Evolutionary conservation across 2,113 vertebrate species (phyloP), one percentile per base, ranked within the genome.

Genomic region (Cyprinus carpio): DNA sequence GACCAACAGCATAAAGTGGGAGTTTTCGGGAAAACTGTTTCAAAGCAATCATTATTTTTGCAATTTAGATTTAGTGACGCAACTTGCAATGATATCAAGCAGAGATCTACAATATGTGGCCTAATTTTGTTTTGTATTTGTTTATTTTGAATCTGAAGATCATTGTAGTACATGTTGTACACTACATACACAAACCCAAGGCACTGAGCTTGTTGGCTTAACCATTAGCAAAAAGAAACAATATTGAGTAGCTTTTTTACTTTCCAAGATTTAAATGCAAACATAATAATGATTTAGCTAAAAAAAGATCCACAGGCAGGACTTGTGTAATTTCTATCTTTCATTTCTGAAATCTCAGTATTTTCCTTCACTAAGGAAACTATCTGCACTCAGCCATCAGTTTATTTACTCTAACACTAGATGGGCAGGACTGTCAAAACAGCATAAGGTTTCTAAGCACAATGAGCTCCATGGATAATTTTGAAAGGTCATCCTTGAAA

Each of bases 81-180:
- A 67, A 67, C 2, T 34, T 9, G 2, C 1, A 34, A 67, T 34
- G 64, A 67, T 29, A 67, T 31, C 29, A 16, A 31, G 15, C 6
- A 18, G 29, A 34, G 65, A 4, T 67, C 29, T 34, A 31, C 15
- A 34, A 29, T 27, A 13, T 64, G 60, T 27, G 11, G 4, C 60
- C 25, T 86, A 89, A 84, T 87, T 46, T 46, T 84, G 86, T 90
- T 88, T 5, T 51, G 43, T 37, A 7, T 6, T 37, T 37, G 4
- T 51, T 51, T 51, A 88, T 92, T 84, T 84, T 87, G 88, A 89
- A 87, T 49, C 20, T 27, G 85, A 90, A 29, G 62, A 75, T 81
- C 37, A 88, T 81, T 84, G 85, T 11, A 25, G 25, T 69, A 37
- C 31, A 69, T 69, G 29, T 12, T 5, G 18, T 62, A 16, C 3